These are phyloP conservation scores for Iguana delicatissima DNA, from an alignment of 2,797 vertebrate genomes.

Conservation along the genomic window DNA sequence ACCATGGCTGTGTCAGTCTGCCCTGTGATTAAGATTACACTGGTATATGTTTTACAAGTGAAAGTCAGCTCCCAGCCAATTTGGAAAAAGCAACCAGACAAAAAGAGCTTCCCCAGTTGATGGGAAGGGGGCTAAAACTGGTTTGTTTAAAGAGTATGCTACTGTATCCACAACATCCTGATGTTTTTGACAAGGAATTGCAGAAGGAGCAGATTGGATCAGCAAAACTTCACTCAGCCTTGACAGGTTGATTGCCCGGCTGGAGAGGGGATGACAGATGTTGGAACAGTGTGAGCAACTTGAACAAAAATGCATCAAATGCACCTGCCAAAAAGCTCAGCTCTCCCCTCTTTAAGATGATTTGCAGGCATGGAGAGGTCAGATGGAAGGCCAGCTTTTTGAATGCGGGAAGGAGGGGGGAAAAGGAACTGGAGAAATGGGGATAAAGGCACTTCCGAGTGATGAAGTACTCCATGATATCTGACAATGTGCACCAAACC, in stretches of 20 bases:
- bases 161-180: conserved; percentile 66
- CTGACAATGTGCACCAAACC: conserved; percentile 34
- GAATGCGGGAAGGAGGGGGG: background rate
- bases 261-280: conserved; percentile 71
- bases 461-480: conserved; percentile 49
- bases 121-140: conserved; percentile 63
- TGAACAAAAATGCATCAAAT: conserved; percentile 59
- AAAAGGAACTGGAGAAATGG: background rate
- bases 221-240: conserved; percentile 71
- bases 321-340: conserved; percentile 36
- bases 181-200: conserved; percentile 66
- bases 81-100: conserved; percentile 52
- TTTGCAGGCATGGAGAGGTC: conserved; percentile 54
- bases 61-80: conserved; percentile 19
- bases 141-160: conserved; percentile 67
- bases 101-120: conserved; percentile 35
- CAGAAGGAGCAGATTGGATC: conserved; percentile 67
- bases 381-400: conserved; percentile 35
- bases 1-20: background rate
- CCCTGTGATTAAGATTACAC: conserved; percentile 20
- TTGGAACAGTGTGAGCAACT: conserved; percentile 53
- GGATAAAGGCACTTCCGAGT: conserved; percentile 45
- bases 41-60: background rate
- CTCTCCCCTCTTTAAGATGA: conserved; percentile 46
- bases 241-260: conserved; percentile 72